Conservation (phyloP, 1,140 invertebrate species). For the Hyles vespertilio region DNA sequence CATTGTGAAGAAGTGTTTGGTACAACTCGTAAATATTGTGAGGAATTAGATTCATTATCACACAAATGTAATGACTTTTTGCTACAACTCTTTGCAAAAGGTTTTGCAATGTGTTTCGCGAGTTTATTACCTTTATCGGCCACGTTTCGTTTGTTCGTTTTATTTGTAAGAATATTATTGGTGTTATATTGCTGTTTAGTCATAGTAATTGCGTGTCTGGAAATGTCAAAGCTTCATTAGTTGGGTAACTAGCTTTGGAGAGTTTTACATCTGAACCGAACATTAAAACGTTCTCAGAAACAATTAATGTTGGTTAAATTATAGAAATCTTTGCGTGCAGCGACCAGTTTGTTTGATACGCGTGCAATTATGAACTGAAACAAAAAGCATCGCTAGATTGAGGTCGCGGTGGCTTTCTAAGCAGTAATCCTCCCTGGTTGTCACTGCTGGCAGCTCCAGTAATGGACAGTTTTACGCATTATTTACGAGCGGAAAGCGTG, state of each 20-base stretch:
- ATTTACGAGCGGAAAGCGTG: constrained; percentile 10
- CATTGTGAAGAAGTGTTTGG: too few species aligned
- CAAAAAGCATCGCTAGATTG: background rate
- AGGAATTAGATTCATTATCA: too few species aligned
- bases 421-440: background rate
- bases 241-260: background rate
- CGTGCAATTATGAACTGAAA: constrained; percentile 1
- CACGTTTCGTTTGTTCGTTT: too few species aligned
- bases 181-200: too few species aligned
- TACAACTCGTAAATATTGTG: too few species aligned
- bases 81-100: too few species aligned
- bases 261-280: background rate
- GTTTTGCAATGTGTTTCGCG: too few species aligned
- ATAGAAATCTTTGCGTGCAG: constrained; percentile 5
- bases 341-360: background rate
- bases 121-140: too few species aligned
- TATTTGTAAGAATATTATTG: too few species aligned
- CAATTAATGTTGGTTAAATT: background rate
- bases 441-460: background rate
- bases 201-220: background rate
- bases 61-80: too few species aligned
- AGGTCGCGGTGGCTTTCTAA: constrained; percentile 3
- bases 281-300: background rate
- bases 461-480: constrained; percentile 5
- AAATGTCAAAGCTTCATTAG: constrained; percentile 7